Conservation (phyloP, 37 sponge, comb jelly and placozoan genomes). For the Chondrilla cf. caribensis region DNA sequence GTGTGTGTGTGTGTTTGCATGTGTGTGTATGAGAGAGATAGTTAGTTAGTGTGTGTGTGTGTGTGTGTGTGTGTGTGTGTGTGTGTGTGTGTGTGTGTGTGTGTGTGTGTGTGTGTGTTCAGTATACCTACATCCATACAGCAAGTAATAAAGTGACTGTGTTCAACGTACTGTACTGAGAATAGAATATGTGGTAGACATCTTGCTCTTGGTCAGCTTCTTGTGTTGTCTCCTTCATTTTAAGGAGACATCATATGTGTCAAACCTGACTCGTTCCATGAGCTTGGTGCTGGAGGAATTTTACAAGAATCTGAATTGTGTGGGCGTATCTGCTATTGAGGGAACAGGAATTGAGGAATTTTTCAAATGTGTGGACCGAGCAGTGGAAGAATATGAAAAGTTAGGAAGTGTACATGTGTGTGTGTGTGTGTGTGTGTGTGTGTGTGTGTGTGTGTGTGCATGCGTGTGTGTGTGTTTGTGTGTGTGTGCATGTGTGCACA, state of each 20-base stretch:
- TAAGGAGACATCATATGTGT: slow-evolving; percentile 78
- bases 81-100: slow-evolving; percentile 18
- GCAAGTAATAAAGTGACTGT: no score
- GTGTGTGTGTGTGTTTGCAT: not conserved
- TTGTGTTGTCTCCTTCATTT: not conserved
- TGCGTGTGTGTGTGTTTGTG: no score
- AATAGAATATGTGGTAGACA: no score
- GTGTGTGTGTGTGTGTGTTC: not conserved
- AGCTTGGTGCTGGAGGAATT: slow-evolving; percentile 96
- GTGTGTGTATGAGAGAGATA: not conserved
- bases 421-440: not conserved
- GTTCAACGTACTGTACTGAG: no score
- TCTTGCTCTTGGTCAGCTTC: no score
- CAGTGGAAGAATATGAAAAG: slow-evolving; percentile 73
- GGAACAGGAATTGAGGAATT: slow-evolving; percentile 81
- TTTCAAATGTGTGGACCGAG: slow-evolving; percentile 65
- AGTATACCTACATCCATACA: no score
- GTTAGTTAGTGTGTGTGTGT: not conserved
- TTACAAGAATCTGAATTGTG: slow-evolving; percentile 78
- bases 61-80: slow-evolving; percentile 1
- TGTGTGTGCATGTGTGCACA: no score
- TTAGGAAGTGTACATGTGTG: slow-evolving; percentile 3
- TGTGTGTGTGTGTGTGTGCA: no score
- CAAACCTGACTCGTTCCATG: slow-evolving; percentile 90
- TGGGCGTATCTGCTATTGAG: slow-evolving; percentile 84